Conservation (phyloP, 2,113 vertebrate species). For the Panurus biarmicus region DNA sequence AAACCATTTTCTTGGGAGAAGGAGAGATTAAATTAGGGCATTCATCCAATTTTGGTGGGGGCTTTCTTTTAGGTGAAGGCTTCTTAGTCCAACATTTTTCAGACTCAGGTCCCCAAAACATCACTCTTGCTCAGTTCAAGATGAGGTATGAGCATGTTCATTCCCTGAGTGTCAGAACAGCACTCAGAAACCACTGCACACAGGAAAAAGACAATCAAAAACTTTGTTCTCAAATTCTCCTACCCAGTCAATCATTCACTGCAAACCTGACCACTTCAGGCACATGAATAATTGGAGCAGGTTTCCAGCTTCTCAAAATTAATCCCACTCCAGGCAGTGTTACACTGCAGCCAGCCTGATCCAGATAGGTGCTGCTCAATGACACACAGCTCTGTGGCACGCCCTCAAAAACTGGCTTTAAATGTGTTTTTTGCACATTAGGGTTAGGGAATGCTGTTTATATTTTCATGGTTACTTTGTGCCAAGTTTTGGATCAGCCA, state of each 20-base stretch:
- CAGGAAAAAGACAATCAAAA: background rate
- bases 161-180: background rate
- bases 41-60: too few species aligned
- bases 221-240: background rate
- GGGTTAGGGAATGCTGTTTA: background rate
- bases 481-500: background rate
- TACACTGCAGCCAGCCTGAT: background rate
- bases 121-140: background rate
- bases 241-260: background rate
- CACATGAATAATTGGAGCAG: background rate
- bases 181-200: background rate
- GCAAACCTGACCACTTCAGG: background rate
- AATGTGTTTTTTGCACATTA: background rate
- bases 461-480: background rate
- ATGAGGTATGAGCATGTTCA: accelerated
- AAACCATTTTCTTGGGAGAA: background rate
- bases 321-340: background rate
- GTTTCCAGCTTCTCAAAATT: background rate
- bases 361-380: background rate
- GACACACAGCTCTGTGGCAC: background rate
- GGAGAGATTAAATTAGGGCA: background rate
- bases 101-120: background rate
- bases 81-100: background rate
- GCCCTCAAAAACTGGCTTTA: background rate
- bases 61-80: background rate